Base-by-base conservation (phyloP, 2,113 vertebrate genomes). In the Sander vitreus region DNA sequence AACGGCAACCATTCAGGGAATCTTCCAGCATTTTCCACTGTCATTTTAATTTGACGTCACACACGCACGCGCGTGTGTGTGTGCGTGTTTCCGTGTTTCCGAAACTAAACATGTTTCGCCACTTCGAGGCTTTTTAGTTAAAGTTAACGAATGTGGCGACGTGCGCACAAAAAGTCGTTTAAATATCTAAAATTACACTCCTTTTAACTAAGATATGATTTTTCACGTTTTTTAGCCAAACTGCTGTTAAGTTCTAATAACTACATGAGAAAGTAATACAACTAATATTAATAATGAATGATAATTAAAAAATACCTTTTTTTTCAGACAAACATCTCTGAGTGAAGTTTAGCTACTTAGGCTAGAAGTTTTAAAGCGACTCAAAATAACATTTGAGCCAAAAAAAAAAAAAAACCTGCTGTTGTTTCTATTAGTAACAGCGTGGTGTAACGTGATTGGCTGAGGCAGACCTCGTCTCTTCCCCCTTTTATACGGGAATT, bases 381-480 rank as follows among this genome's bases (percentile, higher is more conserved):
- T 39, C 8, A 9, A 8, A 36, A 8, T 36, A 36, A 36, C 36
- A 8, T 36, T 36, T 36, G 36, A 36, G 36, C 36, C 36, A 7
- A 1, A 6, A 51, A 19, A 25, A 25, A 25, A 25, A 25, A 27
- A 27, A 27, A 27, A 27, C 27, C 50, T 48, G 19, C 25, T 64
- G 14, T 74, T 76, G 13, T 86, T 83, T 33, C 50, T 8, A 33
- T 71, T 23, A 66, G 43, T 80, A 65, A 89, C 57, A 87, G 88
- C 95, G 95, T 96, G 95, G 82, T 93, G 71, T 86, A 3, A 21
- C 30, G 68, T 83, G 88, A 95, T 96, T 96, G 95, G 95, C 66
- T 80, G 48, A 1, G 9, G 21, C 3, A 0, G 13, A 18, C 27
- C 23, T 25, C 4, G 43, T 14, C 45, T 58, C 21, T 1, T 0